phyloP scores from a whole-genome alignment of 2,888 invertebrate genomes.

The Agelastica alni region DNA sequence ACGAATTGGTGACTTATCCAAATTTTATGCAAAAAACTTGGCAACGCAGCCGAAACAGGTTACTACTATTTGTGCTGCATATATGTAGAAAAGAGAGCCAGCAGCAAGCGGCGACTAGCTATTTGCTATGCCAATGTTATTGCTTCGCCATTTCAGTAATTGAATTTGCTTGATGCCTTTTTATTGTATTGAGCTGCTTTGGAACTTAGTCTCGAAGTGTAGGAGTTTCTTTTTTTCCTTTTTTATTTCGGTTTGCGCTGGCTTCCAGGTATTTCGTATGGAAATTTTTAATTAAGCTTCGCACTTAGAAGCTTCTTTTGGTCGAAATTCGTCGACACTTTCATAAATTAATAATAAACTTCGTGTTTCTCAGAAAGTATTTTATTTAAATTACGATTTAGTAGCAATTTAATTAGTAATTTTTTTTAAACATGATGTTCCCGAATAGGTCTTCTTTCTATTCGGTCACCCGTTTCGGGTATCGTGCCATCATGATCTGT shows the following conservation, averaged over 20 bases:
- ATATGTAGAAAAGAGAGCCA: slow-evolving; percentile 43
- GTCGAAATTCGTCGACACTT: too few relatives aligned
- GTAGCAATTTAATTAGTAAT: too few relatives aligned
- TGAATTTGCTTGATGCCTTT: slow-evolving; percentile 33
- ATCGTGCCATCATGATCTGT: too few relatives aligned
- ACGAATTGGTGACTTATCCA: not conserved
- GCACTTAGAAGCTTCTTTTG: too few relatives aligned
- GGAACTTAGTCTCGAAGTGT: slow-evolving; percentile 15
- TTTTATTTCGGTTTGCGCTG: slow-evolving; percentile 3
- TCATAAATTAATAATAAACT: too few relatives aligned
- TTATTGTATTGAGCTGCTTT: slow-evolving; percentile 26
- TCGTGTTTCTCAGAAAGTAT: too few relatives aligned
- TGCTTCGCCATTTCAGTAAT: slow-evolving; percentile 36
- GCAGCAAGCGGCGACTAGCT: slow-evolving; percentile 19
- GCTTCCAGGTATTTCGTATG: too few relatives aligned
- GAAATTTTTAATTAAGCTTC: too few relatives aligned
- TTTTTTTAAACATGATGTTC: too few relatives aligned
- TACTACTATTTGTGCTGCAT: slow-evolving; percentile 50
- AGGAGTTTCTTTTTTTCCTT: not conserved
- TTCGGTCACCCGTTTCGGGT: too few relatives aligned
- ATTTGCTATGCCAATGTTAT: slow-evolving; percentile 37
- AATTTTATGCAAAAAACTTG: slow-evolving; percentile 21
- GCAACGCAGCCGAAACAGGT: slow-evolving; percentile 40
- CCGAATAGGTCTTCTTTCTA: too few relatives aligned
- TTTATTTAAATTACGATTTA: too few relatives aligned